These are phyloP conservation scores for Ophion slaviceki DNA, from an alignment of 2,888 invertebrate species.

Conservation along the genomic window DNA sequence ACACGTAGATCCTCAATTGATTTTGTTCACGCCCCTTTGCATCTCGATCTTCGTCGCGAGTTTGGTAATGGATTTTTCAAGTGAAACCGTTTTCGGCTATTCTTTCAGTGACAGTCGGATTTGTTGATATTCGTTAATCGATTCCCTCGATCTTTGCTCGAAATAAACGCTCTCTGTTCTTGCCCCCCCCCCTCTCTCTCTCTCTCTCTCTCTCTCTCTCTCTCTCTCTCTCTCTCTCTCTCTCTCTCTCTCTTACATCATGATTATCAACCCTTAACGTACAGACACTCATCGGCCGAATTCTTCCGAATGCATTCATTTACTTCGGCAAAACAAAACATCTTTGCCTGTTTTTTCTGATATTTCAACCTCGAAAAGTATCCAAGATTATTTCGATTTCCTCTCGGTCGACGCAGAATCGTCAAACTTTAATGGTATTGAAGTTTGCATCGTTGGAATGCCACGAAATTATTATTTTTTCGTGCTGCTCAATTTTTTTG, in stretches of 20 bases:
- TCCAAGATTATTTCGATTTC: no score
- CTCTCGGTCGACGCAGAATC: no score
- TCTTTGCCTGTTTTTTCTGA: no score
- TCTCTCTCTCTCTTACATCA: constrained; percentile 60
- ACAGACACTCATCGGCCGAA: constrained; percentile 62
- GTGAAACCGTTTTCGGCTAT: background rate
- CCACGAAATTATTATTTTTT: no score
- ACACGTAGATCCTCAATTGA: background rate
- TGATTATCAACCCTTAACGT: constrained; percentile 48
- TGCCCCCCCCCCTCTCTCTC: no score
- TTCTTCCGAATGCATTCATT: no score
- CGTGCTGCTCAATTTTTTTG: no score
- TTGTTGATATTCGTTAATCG: background rate
- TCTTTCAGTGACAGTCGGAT: background rate
- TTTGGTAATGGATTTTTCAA: constrained; percentile 19
- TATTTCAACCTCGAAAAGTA: no score
- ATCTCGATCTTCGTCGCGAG: constrained; percentile 17
- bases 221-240: background rate
- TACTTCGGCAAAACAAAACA: no score
- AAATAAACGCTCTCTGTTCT: background rate
- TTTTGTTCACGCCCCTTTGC: constrained; percentile 7
- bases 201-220: background rate
- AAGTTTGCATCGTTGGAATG: no score
- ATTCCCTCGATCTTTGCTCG: background rate
- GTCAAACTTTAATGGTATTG: no score